Evolutionary conservation across 1,140 invertebrate genomes (phyloP).

Genomic region (Apis dorsata): DNA sequence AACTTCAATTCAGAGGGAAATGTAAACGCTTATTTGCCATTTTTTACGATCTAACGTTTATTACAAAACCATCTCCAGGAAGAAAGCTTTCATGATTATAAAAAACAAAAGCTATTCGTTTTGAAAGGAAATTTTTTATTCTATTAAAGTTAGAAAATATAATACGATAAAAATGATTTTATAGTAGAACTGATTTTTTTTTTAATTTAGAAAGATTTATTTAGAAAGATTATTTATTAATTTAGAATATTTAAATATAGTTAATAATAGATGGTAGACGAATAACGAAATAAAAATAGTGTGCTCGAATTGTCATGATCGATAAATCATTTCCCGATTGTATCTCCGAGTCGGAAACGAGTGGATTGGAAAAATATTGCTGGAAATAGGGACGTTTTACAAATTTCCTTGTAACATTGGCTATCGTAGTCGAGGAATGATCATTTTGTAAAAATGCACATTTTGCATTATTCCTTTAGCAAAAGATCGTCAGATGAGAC

Average conservation of each 20-base stretch:
- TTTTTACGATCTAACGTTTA: background rate
- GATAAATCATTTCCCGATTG: background rate
- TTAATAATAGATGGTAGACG: too few species aligned
- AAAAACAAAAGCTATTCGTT: background rate
- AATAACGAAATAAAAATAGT: background rate
- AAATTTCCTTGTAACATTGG: background rate
- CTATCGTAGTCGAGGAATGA: background rate
- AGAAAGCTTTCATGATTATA: background rate
- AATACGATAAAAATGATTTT: too few species aligned
- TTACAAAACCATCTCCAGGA: background rate
- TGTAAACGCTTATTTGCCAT: background rate
- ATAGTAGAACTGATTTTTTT: background rate
- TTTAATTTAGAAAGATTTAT: background rate
- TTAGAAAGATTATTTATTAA: background rate
- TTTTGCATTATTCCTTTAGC: conserved; percentile 8
- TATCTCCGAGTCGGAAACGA: background rate
- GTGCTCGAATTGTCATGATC: background rate
- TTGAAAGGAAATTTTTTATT: background rate
- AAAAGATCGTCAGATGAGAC: background rate
- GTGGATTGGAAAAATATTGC: background rate
- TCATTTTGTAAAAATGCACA: background rate
- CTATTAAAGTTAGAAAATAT: background rate
- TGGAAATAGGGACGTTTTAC: background rate
- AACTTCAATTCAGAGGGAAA: background rate
- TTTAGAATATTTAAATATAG: background rate